Conservation (phyloP, 2,888 invertebrate species). For the Ephialtes manifestator region DNA sequence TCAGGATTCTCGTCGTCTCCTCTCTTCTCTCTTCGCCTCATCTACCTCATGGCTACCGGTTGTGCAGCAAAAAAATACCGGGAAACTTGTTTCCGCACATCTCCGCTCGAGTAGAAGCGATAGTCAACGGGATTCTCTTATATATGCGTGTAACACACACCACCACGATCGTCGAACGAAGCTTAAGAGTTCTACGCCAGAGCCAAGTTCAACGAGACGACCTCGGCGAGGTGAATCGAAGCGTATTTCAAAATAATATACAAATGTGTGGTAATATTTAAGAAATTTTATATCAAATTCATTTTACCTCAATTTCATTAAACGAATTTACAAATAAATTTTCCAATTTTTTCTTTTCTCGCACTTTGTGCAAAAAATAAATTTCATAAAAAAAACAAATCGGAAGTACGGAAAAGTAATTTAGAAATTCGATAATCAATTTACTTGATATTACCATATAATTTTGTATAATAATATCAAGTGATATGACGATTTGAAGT, state of each 20-base stretch:
- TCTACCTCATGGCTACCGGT: conserved; percentile 48
- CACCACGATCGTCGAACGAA: conserved; percentile 42
- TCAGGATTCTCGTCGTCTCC: conserved; percentile 30
- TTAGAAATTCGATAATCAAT: no score
- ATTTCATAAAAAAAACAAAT: conserved; percentile 15
- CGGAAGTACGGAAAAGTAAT: no score
- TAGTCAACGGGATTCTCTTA: conserved; percentile 29
- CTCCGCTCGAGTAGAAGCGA: conserved; percentile 24
- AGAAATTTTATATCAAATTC: no score
- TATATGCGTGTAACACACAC: conserved; percentile 28
- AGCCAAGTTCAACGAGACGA: conserved; percentile 57
- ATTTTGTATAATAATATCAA: no score
- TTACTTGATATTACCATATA: no score
- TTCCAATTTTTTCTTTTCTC: background rate
- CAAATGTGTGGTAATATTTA: no score
- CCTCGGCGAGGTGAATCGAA: conserved; percentile 28
- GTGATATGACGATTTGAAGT: no score
- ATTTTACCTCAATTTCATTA: background rate
- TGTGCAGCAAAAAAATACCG: conserved; percentile 31
- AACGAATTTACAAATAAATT: background rate
- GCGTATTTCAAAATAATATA: background rate
- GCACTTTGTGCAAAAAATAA: background rate
- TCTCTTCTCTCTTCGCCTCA: background rate
- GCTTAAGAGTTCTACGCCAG: background rate
- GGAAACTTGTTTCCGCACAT: conserved; percentile 60